Conservation (phyloP, 2,888 invertebrate species). For the Cylindroiulus punctatus region DNA sequence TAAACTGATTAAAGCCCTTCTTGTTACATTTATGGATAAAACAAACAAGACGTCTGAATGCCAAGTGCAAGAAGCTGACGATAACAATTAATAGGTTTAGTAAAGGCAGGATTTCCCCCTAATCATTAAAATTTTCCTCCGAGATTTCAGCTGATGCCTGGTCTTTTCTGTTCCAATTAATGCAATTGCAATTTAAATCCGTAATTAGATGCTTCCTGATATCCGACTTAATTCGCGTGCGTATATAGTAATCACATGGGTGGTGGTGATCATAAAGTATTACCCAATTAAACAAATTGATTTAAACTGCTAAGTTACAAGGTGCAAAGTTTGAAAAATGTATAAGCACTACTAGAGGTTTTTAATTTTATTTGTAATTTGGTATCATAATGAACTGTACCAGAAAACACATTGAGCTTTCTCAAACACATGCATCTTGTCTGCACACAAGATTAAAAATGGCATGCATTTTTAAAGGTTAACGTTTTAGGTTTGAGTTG, state of each 20-base stretch:
- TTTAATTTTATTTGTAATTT: too few relatives aligned
- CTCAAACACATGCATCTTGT: neutral
- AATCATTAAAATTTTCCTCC: neutral
- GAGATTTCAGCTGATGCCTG: neutral
- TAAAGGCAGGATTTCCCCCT: neutral
- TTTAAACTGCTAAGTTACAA: too few relatives aligned
- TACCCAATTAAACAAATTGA: too few relatives aligned
- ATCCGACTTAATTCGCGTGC: too few relatives aligned
- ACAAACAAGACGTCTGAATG: neutral
- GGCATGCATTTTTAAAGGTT: neutral
- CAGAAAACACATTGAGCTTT: too few relatives aligned
- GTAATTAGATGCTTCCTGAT: neutral
- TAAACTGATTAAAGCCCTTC: conserved; percentile 37
- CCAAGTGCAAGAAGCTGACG: neutral
- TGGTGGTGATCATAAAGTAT: too few relatives aligned
- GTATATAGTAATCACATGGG: too few relatives aligned
- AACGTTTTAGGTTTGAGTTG: neutral
- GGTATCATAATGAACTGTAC: too few relatives aligned
- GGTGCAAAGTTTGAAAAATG: too few relatives aligned
- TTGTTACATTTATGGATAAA: conserved; percentile 27
- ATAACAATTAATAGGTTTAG: neutral
- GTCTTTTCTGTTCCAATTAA: neutral
- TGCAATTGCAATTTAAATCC: neutral
- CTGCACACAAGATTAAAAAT: neutral
- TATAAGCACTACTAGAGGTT: too few relatives aligned